Evolutionary conservation across 2,797 vertebrate species (phyloP).

Genomic region (Danio choprae): DNA sequence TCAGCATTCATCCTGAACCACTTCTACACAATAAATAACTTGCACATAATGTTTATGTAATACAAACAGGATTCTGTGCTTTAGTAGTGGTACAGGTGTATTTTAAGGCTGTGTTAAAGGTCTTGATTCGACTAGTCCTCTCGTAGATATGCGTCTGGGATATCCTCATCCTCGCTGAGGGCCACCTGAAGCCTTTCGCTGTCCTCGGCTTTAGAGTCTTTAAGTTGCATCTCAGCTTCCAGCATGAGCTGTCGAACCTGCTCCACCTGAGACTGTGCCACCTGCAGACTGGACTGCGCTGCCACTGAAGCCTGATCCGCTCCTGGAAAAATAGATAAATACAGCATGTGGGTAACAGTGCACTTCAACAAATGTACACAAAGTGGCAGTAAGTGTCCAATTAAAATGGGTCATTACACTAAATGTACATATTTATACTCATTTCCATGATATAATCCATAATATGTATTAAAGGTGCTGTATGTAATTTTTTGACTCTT

Average conservation of each 20-base stretch:
- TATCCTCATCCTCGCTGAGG: constrained; percentile 68
- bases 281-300: constrained; percentile 79
- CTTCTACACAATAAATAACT: neutral
- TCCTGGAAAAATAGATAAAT: constrained; percentile 66
- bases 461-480: neutral
- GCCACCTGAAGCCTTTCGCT: constrained; percentile 66
- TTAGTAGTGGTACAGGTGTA: neutral
- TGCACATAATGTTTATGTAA: neutral
- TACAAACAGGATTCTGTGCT: neutral
- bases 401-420: neutral
- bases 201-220: constrained; percentile 78
- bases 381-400: neutral
- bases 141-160: constrained; percentile 81
- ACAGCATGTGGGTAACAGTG: neutral
- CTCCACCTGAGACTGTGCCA: constrained; percentile 80
- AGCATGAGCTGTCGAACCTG: constrained; percentile 76
- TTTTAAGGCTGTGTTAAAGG: neutral
- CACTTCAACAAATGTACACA: neutral
- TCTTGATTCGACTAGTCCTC: constrained; percentile 75
- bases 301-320: constrained; percentile 82
- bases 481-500: too few relatives aligned
- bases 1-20: neutral
- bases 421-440: neutral
- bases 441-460: neutral
- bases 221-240: constrained; percentile 81